These are phyloP conservation scores for Trididemnum clinides DNA, from an alignment of 23 tunicate genomes.

Conservation along the genomic window DNA sequence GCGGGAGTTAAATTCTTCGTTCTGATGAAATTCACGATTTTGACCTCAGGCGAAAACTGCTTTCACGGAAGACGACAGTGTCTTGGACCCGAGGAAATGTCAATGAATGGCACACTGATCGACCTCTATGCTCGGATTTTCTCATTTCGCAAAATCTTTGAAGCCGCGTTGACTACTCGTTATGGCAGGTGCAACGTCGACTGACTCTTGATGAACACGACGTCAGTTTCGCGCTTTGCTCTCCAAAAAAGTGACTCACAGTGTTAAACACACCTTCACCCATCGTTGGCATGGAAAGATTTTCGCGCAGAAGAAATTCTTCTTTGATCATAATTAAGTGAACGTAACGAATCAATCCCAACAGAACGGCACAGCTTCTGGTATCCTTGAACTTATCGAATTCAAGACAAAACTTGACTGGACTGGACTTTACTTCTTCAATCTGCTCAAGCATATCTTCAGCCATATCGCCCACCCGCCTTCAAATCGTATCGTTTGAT, in stretches of 20 bases:
- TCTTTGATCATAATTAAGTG: neutral
- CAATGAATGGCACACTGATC: neutral
- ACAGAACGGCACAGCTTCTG: slow-evolving; percentile 18
- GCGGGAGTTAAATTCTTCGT: neutral
- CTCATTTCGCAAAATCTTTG: neutral
- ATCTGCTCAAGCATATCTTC: slow-evolving; percentile 5
- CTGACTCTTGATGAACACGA: neutral
- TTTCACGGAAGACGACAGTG: too few relatives aligned
- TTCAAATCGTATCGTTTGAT: too few relatives aligned
- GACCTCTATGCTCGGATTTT: neutral
- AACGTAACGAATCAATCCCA: slow-evolving; percentile 11
- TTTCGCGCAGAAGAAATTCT: too few relatives aligned
- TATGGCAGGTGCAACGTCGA: neutral
- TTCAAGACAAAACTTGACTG: slow-evolving; percentile 12
- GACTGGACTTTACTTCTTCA: slow-evolving; percentile 15
- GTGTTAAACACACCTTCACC: too few relatives aligned
- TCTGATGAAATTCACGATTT: neutral
- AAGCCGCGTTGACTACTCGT: neutral
- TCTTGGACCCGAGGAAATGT: neutral
- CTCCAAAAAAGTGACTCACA: neutral
- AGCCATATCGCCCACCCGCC: slow-evolving; percentile 2
- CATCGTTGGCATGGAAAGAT: neutral
- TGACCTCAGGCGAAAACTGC: neutral
- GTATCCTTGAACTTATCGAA: neutral
- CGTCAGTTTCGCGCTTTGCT: neutral